Conservation (phyloP, 1,140 invertebrate species). For the Polypedilum vanderplanki region DNA sequence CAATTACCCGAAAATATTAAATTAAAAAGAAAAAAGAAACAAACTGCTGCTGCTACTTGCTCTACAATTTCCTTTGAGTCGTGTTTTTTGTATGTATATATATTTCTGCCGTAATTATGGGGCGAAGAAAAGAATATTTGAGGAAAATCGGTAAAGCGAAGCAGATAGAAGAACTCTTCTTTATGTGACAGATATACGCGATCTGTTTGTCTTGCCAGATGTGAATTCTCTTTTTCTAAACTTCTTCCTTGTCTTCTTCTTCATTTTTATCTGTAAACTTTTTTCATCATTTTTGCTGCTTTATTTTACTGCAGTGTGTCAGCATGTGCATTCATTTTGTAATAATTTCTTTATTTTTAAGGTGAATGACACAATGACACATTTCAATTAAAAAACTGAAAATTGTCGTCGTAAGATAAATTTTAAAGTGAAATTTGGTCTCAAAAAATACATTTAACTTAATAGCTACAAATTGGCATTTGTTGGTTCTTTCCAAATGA, state of each 20-base stretch:
- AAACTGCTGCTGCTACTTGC: background rate
- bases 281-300: background rate
- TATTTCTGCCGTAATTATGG: background rate
- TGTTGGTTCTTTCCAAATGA: background rate
- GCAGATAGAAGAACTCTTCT: background rate
- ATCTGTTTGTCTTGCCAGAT: background rate
- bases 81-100: background rate
- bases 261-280: background rate
- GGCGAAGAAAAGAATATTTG: background rate
- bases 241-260: background rate
- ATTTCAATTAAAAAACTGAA: background rate
- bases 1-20: conserved; percentile 29
- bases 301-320: background rate
- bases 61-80: background rate
- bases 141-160: conserved; percentile 8
- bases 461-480: conserved; percentile 9
- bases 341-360: background rate
- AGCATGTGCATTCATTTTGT: background rate
- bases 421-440: background rate
- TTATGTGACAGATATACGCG: background rate
- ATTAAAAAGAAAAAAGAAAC: background rate
- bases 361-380: conserved; percentile 11
- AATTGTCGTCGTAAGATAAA: background rate
- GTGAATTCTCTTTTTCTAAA: background rate
- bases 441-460: background rate